Conservation (phyloP, 2,113 vertebrate genomes). For the Erythrolamprus reginae region DNA sequence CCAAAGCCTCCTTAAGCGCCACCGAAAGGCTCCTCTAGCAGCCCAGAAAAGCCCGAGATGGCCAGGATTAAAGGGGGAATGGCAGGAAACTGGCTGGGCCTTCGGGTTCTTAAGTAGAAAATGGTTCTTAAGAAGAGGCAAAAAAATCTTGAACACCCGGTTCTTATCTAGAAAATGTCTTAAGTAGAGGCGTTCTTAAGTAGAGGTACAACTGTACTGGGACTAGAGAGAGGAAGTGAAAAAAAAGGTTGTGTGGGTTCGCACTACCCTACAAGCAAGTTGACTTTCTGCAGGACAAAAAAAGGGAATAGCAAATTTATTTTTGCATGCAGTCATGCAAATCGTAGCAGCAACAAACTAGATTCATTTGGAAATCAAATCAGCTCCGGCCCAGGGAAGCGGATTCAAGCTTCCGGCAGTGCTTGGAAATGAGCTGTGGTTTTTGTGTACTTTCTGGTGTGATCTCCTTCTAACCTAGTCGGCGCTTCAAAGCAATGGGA, state of each 20-base stretch:
- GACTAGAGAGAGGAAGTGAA: background rate
- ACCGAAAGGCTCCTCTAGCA: too few species aligned
- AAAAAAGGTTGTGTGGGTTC: background rate
- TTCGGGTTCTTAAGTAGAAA: too few species aligned
- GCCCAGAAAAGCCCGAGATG: too few species aligned
- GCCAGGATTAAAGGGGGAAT: too few species aligned
- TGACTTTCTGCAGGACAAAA: background rate
- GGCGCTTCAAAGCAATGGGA: too few species aligned
- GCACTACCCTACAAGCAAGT: background rate
- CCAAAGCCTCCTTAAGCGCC: too few species aligned
- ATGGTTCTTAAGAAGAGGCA: too few species aligned
- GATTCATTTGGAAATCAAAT: conserved; percentile 49
- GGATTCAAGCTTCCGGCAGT: background rate
- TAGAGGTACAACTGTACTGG: too few species aligned
- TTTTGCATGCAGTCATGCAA: conserved; percentile 38
- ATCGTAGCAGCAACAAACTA: background rate
- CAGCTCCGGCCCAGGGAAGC: background rate
- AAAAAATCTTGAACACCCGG: too few species aligned
- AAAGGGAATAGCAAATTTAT: background rate
- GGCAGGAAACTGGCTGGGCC: too few species aligned
- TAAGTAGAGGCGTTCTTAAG: too few species aligned
- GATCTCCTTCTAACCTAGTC: background rate
- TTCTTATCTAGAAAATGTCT: too few species aligned
- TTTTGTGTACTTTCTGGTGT: background rate
- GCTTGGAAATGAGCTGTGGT: background rate